Evolutionary conservation across 2,888 invertebrate genomes (phyloP).

Genomic region (Ophion ventricosus): DNA sequence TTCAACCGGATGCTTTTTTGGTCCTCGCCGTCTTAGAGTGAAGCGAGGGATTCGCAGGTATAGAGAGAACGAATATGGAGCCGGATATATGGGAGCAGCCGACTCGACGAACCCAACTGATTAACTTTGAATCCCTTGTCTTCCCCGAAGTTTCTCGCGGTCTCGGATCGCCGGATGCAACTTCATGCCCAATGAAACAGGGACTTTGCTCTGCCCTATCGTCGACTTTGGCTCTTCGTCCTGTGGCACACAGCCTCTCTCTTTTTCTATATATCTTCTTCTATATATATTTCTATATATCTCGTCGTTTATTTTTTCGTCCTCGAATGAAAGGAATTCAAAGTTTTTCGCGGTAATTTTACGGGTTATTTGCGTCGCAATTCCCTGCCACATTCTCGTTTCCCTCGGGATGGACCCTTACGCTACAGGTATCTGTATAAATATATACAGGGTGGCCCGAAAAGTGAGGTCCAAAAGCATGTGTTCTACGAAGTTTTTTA

Average conservation of each 20-base stretch:
- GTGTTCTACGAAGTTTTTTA: neutral
- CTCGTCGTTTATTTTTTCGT: constrained; percentile 66
- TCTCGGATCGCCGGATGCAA: constrained; percentile 69
- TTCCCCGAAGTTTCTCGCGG: constrained; percentile 65
- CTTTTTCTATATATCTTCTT: constrained; percentile 20
- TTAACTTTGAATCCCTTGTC: constrained; percentile 64
- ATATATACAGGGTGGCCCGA: neutral
- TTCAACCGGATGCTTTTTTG: constrained; percentile 28
- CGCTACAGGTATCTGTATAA: constrained; percentile 10
- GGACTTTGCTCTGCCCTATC: constrained; percentile 37
- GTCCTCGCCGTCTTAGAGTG: constrained; percentile 26
- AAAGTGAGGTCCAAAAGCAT: neutral
- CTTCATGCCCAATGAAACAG: constrained; percentile 73
- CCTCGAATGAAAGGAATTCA: constrained; percentile 68
- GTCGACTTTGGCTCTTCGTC: constrained; percentile 13
- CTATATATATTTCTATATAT: neutral
- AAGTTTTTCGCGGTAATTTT: constrained; percentile 73
- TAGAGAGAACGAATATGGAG: constrained; percentile 3
- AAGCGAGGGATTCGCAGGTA: constrained; percentile 40
- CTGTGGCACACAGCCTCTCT: constrained; percentile 5
- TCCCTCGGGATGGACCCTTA: constrained; percentile 62
- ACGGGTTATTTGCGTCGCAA: constrained; percentile 72
- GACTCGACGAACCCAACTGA: constrained; percentile 62
- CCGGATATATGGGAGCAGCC: constrained; percentile 43
- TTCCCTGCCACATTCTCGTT: constrained; percentile 54